Conservation (phyloP, 2,797 vertebrate species). For the Austrolebias charrua region DNA sequence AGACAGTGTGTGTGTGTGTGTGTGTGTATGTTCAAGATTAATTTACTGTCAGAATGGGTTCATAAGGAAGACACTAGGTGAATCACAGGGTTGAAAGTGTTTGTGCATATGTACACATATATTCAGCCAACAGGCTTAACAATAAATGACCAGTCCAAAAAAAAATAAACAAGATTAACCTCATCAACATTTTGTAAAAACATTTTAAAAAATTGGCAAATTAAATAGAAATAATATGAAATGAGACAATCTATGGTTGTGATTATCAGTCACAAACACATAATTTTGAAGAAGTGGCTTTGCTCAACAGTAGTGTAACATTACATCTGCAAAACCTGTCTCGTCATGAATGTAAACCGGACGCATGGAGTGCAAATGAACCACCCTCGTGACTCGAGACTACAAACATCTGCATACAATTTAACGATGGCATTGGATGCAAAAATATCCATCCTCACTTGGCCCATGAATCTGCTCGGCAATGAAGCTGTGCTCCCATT, state of each 20-base stretch:
- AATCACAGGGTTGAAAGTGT: conserved; percentile 22
- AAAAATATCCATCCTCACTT: conserved; percentile 11
- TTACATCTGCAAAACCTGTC: neutral
- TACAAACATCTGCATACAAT: neutral
- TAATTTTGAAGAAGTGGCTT: neutral
- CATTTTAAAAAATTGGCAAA: neutral
- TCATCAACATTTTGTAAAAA: neutral
- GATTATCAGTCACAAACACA: neutral
- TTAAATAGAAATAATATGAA: neutral
- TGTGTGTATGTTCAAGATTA: conserved; percentile 28
- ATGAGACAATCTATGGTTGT: neutral
- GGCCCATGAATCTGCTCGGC: neutral
- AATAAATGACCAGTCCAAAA: neutral
- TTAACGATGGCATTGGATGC: conserved; percentile 1
- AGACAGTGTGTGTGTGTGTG: conserved; percentile 10
- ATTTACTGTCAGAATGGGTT: conserved; percentile 20
- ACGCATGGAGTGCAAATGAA: neutral
- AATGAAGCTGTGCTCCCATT: conserved; percentile 14
- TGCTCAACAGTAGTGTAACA: conserved; percentile 1
- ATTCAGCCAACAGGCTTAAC: neutral
- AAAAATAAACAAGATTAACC: conserved; percentile 2
- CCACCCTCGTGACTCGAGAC: neutral
- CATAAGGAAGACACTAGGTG: conserved; percentile 28
- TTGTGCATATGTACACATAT: conserved; percentile 5
- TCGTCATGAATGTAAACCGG: neutral